phyloP scores from a whole-genome alignment of 2,113 vertebrate genomes.

The Corythoichthys haematopterus region DNA sequence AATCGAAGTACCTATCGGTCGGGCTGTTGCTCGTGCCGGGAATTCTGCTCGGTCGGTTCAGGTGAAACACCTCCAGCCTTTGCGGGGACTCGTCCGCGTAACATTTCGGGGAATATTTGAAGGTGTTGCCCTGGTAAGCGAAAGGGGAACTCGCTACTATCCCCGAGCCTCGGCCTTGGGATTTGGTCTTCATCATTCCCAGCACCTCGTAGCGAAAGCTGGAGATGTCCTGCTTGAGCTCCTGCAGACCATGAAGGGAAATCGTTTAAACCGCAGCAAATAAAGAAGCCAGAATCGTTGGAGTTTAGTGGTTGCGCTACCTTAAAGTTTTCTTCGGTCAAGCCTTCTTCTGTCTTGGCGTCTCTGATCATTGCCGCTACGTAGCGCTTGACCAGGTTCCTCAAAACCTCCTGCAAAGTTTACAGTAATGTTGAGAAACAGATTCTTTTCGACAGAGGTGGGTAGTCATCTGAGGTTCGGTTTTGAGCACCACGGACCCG shows the following conservation, averaged over 20 bases:
- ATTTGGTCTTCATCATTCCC: conserved; percentile 83
- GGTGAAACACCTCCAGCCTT: conserved; percentile 72
- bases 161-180: conserved; percentile 48
- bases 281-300: background rate
- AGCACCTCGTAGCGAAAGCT: conserved; percentile 97
- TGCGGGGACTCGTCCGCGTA: conserved; percentile 66
- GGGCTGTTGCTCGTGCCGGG: conserved; percentile 52
- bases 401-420: conserved; percentile 84
- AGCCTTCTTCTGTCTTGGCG: conserved; percentile 89
- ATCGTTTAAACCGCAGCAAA: conserved; percentile 3
- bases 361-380: conserved; percentile 97
- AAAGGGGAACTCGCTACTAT: conserved; percentile 54
- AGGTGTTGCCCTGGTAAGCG: conserved; percentile 73
- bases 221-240: conserved; percentile 97
- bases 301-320: conserved; percentile 54
- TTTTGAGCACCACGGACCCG: no score
- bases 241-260: conserved; percentile 66
- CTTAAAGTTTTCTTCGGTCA: conserved; percentile 98
- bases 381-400: conserved; percentile 90
- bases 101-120: conserved; percentile 66
- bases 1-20: conserved; percentile 72
- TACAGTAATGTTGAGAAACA: background rate
- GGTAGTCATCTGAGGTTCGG: no score
- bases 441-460: no score
- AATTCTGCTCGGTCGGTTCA: conserved; percentile 66